These are phyloP conservation scores for Calameuta idolon DNA, from an alignment of 2,888 invertebrate genomes.

Conservation along the genomic window DNA sequence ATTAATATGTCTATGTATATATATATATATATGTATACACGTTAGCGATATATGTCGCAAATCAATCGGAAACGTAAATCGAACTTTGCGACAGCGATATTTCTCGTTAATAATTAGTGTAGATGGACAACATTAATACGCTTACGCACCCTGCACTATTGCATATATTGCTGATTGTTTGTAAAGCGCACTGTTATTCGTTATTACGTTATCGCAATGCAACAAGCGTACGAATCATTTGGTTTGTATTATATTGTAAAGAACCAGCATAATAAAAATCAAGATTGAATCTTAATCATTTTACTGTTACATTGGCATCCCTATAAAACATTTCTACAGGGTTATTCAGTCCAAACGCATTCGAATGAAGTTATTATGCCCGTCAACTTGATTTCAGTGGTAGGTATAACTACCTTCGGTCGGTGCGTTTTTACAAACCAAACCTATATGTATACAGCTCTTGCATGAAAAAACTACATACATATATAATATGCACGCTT, in stretches of 20 bases:
- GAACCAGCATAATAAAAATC: constrained; percentile 60
- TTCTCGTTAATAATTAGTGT: constrained; percentile 9
- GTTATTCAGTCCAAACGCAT: not conserved
- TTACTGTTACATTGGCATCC: not conserved
- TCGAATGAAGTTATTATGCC: not conserved
- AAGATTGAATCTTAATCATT: constrained; percentile 51
- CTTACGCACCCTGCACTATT: constrained; percentile 19
- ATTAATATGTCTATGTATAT: no score
- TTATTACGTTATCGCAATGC: constrained; percentile 25
- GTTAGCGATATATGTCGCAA: not conserved
- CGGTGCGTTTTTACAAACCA: not conserved
- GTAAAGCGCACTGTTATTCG: constrained; percentile 2
- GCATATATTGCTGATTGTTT: not conserved
- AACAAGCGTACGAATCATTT: constrained; percentile 45
- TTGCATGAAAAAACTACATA: not conserved
- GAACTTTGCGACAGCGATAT: not conserved
- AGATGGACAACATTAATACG: constrained; percentile 7
- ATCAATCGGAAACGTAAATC: not conserved
- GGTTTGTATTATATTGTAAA: constrained; percentile 65
- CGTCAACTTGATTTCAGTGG: not conserved
- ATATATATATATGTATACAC: not conserved
- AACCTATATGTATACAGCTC: no score
- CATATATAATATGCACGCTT: not conserved
- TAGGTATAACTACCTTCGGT: not conserved
- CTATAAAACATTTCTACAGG: not conserved